Evolutionary conservation across 2,888 invertebrate species (phyloP).

Genomic region (Marasmarcha lunaedactyla): DNA sequence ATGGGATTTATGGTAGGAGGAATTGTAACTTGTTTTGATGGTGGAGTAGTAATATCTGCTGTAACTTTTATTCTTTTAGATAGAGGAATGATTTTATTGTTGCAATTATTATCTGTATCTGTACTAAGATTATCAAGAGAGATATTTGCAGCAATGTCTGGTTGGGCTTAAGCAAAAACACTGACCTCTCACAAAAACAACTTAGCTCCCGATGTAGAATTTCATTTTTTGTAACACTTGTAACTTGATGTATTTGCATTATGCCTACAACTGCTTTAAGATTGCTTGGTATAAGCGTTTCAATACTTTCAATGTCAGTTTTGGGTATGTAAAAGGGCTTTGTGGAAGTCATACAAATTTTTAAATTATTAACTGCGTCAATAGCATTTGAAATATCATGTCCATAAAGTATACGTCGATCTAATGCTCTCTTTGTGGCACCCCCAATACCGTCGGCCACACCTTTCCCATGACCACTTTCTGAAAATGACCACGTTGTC

Average conservation of each 20-base stretch:
- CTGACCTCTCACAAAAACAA: too few relatives aligned
- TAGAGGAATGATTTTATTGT: too few relatives aligned
- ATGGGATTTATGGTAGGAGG: too few relatives aligned
- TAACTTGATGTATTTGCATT: conserved; percentile 12
- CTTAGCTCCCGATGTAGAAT: too few relatives aligned
- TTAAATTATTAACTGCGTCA: conserved; percentile 11
- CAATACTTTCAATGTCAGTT: conserved; percentile 6
- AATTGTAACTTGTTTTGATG: too few relatives aligned
- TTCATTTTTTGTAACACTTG: too few relatives aligned
- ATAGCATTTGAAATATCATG: conserved; percentile 15
- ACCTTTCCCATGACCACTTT: conserved; percentile 10
- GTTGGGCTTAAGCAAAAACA: too few relatives aligned
- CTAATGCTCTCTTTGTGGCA: conserved; percentile 17
- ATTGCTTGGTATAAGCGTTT: conserved; percentile 5
- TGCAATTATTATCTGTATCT: too few relatives aligned
- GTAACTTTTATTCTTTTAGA: too few relatives aligned
- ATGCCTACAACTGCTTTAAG: conserved; percentile 8
- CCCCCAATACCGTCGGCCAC: conserved; percentile 20
- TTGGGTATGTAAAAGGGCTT: conserved; percentile 2
- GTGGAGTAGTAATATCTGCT: too few relatives aligned
- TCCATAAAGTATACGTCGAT: conserved; percentile 16
- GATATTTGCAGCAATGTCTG: too few relatives aligned
- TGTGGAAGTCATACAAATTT: conserved; percentile 4
- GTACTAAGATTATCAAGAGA: too few relatives aligned
- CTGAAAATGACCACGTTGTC: conserved; percentile 18